phyloP scores from a whole-genome alignment of 2,113 vertebrate genomes.

The Chlorodrepanis virens region DNA sequence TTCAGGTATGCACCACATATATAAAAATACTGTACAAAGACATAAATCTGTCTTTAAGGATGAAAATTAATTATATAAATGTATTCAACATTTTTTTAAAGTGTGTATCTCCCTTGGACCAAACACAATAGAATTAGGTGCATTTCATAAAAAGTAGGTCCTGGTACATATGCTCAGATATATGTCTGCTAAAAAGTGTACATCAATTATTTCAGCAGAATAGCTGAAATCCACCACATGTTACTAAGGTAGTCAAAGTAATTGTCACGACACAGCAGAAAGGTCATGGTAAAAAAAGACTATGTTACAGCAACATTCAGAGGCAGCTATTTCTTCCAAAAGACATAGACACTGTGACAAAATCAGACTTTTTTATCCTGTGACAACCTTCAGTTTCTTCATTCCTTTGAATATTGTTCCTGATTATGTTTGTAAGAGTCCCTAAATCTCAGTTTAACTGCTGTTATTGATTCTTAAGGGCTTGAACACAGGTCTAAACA shows the following conservation, averaged over 20 bases:
- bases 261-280: neutral
- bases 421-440: neutral
- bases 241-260: neutral
- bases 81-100: neutral
- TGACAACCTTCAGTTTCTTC: neutral
- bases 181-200: neutral
- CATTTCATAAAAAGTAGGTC: neutral
- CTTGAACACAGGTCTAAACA: neutral
- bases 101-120: neutral
- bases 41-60: neutral
- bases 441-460: conserved; percentile 37
- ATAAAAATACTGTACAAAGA: neutral
- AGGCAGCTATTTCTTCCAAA: neutral
- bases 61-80: neutral
- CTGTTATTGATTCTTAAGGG: neutral
- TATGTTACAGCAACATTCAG: neutral
- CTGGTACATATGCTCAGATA: neutral
- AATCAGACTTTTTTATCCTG: neutral
- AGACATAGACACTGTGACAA: neutral
- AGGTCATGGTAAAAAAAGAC: neutral
- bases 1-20: neutral
- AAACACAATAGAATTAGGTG: neutral
- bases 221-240: neutral
- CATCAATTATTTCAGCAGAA: neutral
- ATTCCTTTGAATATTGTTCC: conserved; percentile 3